phyloP scores from a whole-genome alignment of 2,888 invertebrate species.

The Parasteatoda lunata region DNA sequence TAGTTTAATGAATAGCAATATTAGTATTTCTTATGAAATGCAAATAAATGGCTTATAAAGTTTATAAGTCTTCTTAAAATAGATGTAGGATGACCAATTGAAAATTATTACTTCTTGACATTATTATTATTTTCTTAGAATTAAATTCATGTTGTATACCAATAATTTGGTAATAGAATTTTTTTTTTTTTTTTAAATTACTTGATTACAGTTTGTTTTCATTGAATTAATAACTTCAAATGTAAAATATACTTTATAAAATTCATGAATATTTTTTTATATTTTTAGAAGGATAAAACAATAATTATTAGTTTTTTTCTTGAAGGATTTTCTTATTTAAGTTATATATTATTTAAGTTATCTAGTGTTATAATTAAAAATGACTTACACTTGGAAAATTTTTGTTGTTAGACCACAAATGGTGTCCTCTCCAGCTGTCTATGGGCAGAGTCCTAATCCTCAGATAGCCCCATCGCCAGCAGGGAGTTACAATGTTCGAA shows the following conservation, averaged over 20 bases:
- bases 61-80: too few relatives aligned
- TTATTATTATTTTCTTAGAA: too few relatives aligned
- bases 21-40: neutral
- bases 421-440: slow-evolving; percentile 68
- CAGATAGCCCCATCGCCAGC: slow-evolving; percentile 71
- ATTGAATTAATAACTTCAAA: too few relatives aligned
- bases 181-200: neutral
- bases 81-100: too few relatives aligned
- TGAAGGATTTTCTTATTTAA: neutral
- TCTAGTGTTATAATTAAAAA: neutral
- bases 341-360: neutral
- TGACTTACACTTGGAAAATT: neutral
- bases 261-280: neutral
- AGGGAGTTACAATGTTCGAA: slow-evolving; percentile 48
- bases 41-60: too few relatives aligned
- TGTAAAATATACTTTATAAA: neutral
- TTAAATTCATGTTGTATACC: too few relatives aligned
- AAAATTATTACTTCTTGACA: too few relatives aligned
- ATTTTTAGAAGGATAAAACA: too few relatives aligned
- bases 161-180: neutral
- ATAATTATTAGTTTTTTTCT: neutral
- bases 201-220: neutral
- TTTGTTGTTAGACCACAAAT: slow-evolving; percentile 60
- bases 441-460: slow-evolving; percentile 70
- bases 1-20: neutral